Evolutionary conservation across 64 coral and sea anemone species (phyloP), one percentile per base, ranked within the genome.

Genomic region (Pocillopora verrucosa): DNA sequence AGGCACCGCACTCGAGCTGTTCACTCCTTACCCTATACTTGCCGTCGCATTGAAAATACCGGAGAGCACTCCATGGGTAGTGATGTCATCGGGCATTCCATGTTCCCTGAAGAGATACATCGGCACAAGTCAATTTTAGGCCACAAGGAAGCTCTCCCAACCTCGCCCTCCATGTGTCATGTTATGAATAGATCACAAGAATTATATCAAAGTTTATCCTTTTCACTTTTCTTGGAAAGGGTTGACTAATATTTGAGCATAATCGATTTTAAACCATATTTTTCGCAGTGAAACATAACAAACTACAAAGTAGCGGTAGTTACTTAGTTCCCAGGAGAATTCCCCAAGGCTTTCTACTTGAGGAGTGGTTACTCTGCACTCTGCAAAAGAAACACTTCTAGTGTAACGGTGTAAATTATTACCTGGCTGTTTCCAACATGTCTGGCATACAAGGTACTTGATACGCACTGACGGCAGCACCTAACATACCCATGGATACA

Each of bases 391-490:
- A 36, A 35, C 65, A 11, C 58, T 4, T 45, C 36, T 25, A 14
- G 58, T 83, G 4, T 68, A 0, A 37, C 24, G 35, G 14, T 2
- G 20, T 19, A 83, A 7, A 20, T 60, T 2, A 24, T 34, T 92
- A 95, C 94, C 77, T 93, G 11, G 88, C 94, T 22, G 94, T 96
- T 69, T 86, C 34, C 88, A 96, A 90, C 94, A 96, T 96, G 57
- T 96, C 94, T 73, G 94, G 94, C 91, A 96, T 92, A 77, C 91
- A 92, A 60, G 94, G 94, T 24, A 96, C 91, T 61, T 93, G 59
- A 76, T 96, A 96, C 56, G 87, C 73, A 96, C 94, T 93, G 37
- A 89, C 70, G 16, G 94, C 37, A 0, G 80, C 15, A 34, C 94
- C 94, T 65, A 96, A 78, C 56, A 96, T 30, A 60, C 76, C 80